Percentiles rank a stretch among this genome's conserved stretches.
Conservation (phyloP, 2,113 vertebrate genomes). For the Mionectes macconnelli region DNA sequence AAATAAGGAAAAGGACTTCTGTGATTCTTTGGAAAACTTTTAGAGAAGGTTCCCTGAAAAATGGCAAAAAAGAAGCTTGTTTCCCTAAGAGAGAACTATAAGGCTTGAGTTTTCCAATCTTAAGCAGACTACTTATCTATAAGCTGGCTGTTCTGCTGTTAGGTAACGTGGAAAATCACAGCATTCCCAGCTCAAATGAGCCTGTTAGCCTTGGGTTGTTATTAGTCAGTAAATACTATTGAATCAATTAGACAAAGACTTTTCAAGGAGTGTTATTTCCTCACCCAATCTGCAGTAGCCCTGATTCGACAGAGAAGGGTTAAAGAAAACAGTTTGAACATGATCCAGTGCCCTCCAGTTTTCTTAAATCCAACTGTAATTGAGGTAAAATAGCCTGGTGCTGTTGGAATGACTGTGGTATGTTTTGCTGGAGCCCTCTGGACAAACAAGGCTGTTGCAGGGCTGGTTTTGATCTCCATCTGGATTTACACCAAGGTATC, state of each 20-base stretch:
- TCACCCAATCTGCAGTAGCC: not conserved
- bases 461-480: not conserved
- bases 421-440: not conserved
- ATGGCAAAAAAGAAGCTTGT: not conserved
- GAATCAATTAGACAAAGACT: not conserved
- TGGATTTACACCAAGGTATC: not conserved
- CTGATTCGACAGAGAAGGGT: not conserved
- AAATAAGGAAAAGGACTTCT: not conserved
- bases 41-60: not conserved
- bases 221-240: not conserved
- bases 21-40: not conserved
- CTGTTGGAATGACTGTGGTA: not conserved
- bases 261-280: not conserved
- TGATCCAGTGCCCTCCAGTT: not conserved
- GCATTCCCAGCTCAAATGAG: not conserved
- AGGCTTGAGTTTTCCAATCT: not conserved
- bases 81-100: not conserved
- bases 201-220: not conserved
- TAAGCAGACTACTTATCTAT: not conserved
- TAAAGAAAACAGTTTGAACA: not conserved
- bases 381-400: not conserved
- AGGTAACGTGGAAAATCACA: not conserved
- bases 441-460: not conserved
- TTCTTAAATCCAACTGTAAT: not conserved
- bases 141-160: not conserved